A percentile compares a stretch with the other conserved stretches of the same genome.
Conservation (phyloP, 2,113 vertebrate species). For the Poeciliopsis retropinna region DNA sequence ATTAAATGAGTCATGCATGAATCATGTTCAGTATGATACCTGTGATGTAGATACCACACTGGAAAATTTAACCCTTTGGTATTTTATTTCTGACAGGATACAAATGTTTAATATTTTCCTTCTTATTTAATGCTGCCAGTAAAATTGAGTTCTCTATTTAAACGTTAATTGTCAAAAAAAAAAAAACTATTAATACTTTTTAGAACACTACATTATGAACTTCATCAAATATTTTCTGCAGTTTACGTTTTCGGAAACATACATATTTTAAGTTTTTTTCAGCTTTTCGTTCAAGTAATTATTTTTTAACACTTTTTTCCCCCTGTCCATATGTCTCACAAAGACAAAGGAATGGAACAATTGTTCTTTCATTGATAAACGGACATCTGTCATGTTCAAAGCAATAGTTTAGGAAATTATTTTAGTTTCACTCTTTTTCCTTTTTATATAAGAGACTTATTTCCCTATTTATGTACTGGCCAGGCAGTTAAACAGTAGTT, state of each 20-base stretch:
- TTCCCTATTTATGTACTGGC: background rate
- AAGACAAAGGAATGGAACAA: constrained; percentile 20
- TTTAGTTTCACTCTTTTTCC: background rate
- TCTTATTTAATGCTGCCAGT: background rate
- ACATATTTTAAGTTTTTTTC: background rate
- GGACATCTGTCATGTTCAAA: constrained; percentile 11
- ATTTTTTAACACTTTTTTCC: background rate
- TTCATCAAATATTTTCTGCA: no score
- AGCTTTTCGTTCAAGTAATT: background rate
- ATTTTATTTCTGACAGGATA: background rate
- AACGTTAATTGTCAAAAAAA: no score
- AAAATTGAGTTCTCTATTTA: background rate
- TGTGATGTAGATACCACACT: background rate
- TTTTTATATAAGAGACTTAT: background rate
- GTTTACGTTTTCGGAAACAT: background rate
- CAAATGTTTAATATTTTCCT: background rate
- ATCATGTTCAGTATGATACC: background rate
- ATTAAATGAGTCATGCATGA: constrained; percentile 16
- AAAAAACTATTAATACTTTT: no score
- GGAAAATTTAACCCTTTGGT: background rate
- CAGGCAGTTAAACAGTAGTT: no score
- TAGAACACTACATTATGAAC: no score
- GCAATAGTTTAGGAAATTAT: background rate
- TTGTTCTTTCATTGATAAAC: background rate
- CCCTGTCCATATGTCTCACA: constrained; percentile 16